Base-by-base conservation (phyloP, 2,888 invertebrate species). In the Tenthredo amoena region DNA sequence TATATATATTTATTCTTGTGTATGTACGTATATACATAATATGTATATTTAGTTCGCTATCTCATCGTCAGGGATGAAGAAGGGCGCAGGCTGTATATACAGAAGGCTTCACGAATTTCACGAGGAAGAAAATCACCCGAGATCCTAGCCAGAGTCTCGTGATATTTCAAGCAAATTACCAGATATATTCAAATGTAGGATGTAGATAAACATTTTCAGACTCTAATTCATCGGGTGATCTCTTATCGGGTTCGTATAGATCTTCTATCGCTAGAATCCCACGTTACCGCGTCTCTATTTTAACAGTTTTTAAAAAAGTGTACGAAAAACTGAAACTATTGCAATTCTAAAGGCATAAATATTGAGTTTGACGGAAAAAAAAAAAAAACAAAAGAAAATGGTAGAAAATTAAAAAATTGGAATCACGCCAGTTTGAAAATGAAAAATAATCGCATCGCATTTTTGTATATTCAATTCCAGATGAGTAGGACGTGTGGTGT, bases 11-110 rank as follows among this genome's bases (percentile, higher is more conserved):
- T 68, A 68, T 18, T 4, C 2, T 6, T 68, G 10, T 26, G 26
- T 3, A 26, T 12, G n/a, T 62, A 26, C 5, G 3, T 62, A 62
- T 26, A 62, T 62, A 62, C 26, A 62, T 62, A 62, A 62, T 62
- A 62, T 62, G 62, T 62, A 62, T 62, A 62, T 62, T 62, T 62
- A 62, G 62, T 62, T 62, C 62, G 12, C 62, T 26, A 62, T 26
- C 62, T 62, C 62, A 62, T 62, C 62, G 10, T 10, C 62, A 26
- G 26, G 10, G 9, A 12, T 62, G 26, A 62, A 7, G 40, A 37
- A 37, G 71, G 71, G 37, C 15, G 71, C 34, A 15, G 37, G 15
- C 7, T 71, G 37, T 71, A 31, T 71, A 31, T 71, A 62, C 62
- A 71, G 37, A n/a, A 34, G n/a, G 34, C 37, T 37, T 34, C n/a